These are phyloP conservation scores for Pavo muticus DNA, from an alignment of 2,113 vertebrate species.

Conservation along the genomic window DNA sequence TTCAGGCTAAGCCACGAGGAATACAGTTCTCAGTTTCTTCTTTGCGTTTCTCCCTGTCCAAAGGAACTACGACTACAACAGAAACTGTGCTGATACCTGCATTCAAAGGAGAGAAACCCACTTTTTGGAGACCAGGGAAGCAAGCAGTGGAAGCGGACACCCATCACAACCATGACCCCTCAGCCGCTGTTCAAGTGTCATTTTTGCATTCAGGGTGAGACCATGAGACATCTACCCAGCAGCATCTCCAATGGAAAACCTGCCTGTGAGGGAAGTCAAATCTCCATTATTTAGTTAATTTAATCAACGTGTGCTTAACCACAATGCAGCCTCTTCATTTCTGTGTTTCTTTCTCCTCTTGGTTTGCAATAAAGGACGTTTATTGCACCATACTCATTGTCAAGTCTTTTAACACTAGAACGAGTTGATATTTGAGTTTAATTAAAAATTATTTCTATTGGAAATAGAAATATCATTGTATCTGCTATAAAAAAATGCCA, in stretches of 20 bases:
- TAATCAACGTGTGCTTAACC: neutral
- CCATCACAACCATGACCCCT: neutral
- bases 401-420: neutral
- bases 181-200: too few species aligned
- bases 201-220: neutral
- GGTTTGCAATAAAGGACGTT: neutral
- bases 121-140: neutral
- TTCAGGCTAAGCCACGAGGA: neutral
- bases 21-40: neutral
- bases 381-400: too few species aligned
- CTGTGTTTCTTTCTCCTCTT: neutral
- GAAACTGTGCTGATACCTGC: accelerated
- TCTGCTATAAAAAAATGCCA: neutral
- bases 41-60: neutral
- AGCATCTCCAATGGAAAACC: neutral
- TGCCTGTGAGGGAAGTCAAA: neutral
- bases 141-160: neutral
- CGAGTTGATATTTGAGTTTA: neutral
- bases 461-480: neutral
- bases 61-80: accelerated
- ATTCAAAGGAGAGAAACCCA: neutral
- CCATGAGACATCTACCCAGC: accelerated
- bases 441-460: neutral
- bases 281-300: neutral
- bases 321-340: neutral